Percentiles rank a stretch among this genome's conserved stretches.
Conservation (phyloP, 2,888 invertebrate species). For the Rhorus exstirpatorius region DNA sequence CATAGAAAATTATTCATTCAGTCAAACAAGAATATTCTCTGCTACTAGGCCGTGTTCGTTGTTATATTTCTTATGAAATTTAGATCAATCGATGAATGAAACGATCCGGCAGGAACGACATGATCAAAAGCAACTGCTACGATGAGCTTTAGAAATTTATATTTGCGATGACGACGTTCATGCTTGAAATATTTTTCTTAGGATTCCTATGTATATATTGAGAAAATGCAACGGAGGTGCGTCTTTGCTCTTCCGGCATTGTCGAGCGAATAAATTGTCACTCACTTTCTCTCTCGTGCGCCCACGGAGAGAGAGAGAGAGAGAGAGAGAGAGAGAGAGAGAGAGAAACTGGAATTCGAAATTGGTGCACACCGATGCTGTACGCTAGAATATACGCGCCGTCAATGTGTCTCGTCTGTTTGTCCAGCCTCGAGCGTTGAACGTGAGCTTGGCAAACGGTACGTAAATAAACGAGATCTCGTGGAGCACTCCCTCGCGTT, state of each 20-base stretch:
- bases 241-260: constrained; percentile 43
- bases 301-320: not conserved
- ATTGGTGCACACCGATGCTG: constrained; percentile 60
- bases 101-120: not conserved
- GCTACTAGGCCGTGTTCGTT: too few relatives aligned
- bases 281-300: constrained; percentile 44
- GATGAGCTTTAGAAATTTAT: not conserved
- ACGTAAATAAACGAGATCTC: constrained; percentile 69
- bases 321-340: constrained; percentile 31
- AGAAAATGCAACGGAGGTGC: constrained; percentile 34
- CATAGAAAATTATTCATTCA: too few relatives aligned
- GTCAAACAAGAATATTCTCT: too few relatives aligned
- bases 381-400: constrained; percentile 33
- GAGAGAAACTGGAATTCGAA: constrained; percentile 56
- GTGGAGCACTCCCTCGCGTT: constrained; percentile 58
- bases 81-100: not conserved
- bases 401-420: constrained; percentile 63
- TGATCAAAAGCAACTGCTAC: not conserved
- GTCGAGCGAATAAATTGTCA: constrained; percentile 61
- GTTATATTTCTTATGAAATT: not conserved
- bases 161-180: constrained; percentile 1
- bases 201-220: constrained; percentile 10
- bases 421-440: constrained; percentile 68
- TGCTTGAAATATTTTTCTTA: constrained; percentile 14
- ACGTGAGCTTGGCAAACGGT: constrained; percentile 67